Percentiles rank a stretch among this genome's conserved stretches.
Conservation (phyloP, 2,888 invertebrate genomes). For the Megamerina dolium region DNA sequence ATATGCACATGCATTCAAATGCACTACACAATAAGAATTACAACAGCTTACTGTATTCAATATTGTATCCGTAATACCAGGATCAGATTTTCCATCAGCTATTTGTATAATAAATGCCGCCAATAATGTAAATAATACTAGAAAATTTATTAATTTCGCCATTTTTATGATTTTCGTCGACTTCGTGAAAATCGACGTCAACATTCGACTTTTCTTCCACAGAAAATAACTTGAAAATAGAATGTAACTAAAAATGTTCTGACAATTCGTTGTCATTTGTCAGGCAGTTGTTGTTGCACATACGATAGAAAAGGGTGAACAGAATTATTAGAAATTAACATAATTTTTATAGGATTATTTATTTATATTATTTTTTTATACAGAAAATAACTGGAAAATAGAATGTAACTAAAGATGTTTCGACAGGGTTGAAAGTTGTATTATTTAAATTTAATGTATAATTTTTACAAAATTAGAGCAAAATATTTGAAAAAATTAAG, state of each 20-base stretch:
- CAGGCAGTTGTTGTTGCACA: background rate
- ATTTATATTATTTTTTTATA: no score
- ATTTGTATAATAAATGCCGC: background rate
- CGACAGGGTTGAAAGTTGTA: no score
- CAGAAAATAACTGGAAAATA: no score
- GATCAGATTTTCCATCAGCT: conserved; percentile 47
- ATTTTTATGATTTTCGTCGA: background rate
- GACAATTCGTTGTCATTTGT: conserved; percentile 1
- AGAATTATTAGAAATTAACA: no score
- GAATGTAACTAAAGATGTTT: background rate
- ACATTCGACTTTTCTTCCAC: no score
- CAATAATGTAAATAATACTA: background rate
- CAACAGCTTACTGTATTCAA: conserved; percentile 52
- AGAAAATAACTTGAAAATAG: no score
- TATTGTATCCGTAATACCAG: conserved; percentile 62
- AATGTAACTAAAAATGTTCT: conserved; percentile 1
- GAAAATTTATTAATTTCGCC: background rate
- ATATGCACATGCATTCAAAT: no score
- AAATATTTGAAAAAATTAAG: no score
- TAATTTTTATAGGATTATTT: no score
- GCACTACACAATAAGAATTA: background rate
- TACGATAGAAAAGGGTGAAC: no score
- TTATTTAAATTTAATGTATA: no score
- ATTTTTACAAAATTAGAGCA: no score
- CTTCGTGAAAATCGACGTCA: conserved; percentile 18